These are phyloP conservation scores for Arenaria interpres DNA, from an alignment of 2,113 vertebrate species.

Conservation along the genomic window DNA sequence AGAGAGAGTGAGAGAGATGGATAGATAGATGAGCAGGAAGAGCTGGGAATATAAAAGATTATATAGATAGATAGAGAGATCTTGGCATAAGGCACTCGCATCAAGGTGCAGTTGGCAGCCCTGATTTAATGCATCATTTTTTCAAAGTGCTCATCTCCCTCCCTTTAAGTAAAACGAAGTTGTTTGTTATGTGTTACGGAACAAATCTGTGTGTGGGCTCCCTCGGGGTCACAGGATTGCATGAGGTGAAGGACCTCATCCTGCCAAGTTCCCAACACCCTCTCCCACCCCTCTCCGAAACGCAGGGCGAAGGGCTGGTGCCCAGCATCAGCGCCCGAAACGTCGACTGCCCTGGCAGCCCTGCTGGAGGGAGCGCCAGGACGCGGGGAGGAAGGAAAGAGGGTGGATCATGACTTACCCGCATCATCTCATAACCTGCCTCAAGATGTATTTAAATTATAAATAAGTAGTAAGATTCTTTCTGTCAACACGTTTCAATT, in stretches of 20 bases:
- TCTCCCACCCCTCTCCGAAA: not conserved
- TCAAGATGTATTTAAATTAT: conserved; percentile 65
- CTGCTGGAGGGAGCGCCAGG: not conserved
- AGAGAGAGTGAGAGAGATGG: conserved; percentile 8
- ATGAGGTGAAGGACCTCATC: conserved; percentile 30
- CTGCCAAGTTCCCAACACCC: not conserved
- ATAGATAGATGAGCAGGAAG: conserved; percentile 57
- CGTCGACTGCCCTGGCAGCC: accelerated
- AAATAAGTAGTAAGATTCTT: conserved; percentile 61
- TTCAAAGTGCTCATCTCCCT: conserved; percentile 49
- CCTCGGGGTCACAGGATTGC: conserved; percentile 14
- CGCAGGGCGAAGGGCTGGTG: accelerated
- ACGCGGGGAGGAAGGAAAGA: not conserved
- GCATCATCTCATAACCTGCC: conserved; percentile 42
- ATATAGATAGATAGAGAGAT: conserved; percentile 48
- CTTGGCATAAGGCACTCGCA: conserved; percentile 18
- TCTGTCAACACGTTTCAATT: conserved; percentile 77
- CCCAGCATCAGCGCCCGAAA: not conserved
- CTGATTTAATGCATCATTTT: conserved; percentile 26
- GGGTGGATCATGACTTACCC: not conserved
- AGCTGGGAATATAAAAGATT: conserved; percentile 40
- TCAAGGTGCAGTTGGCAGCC: conserved; percentile 48
- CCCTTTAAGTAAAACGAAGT: conserved; percentile 28
- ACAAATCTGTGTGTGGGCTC: conserved; percentile 66
- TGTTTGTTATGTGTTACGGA: conserved; percentile 33